These are phyloP conservation scores for Nibea albiflora DNA, from an alignment of 2,113 vertebrate genomes.

Conservation along the genomic window DNA sequence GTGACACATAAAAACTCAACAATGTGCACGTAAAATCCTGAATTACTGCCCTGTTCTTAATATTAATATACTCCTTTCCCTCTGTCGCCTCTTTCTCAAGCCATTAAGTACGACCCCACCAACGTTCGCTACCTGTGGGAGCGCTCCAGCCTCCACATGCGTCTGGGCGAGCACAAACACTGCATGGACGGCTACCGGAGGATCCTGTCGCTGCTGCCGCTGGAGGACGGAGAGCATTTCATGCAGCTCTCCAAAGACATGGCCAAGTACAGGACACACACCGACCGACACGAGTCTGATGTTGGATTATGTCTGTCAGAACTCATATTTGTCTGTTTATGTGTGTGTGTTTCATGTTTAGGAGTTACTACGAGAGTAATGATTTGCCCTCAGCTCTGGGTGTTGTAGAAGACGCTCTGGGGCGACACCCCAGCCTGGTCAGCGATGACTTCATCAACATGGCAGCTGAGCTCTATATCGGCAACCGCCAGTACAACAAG, in stretches of 20 bases:
- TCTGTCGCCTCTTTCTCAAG: slow-evolving; percentile 65
- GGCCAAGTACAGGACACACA: slow-evolving; percentile 88
- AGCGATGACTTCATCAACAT: slow-evolving; percentile 94
- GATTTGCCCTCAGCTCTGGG: slow-evolving; percentile 91
- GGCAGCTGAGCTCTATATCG: slow-evolving; percentile 93
- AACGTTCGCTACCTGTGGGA: slow-evolving; percentile 98
- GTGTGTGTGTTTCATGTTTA: slow-evolving; percentile 60
- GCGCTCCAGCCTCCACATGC: slow-evolving; percentile 93
- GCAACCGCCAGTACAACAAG: slow-evolving; percentile 90
- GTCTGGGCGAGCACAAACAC: slow-evolving; percentile 94
- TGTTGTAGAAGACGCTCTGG: slow-evolving; percentile 92
- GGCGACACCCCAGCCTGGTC: slow-evolving; percentile 90
- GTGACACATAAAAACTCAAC: too few relatives aligned
- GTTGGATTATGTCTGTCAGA: background rate
- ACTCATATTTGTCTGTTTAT: background rate
- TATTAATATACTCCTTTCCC: background rate
- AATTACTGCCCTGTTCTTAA: background rate
- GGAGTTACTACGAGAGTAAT: slow-evolving; percentile 96
- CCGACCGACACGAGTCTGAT: too few relatives aligned
- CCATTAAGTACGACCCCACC: slow-evolving; percentile 93
- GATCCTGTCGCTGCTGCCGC: slow-evolving; percentile 92
- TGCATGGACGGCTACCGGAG: slow-evolving; percentile 98
- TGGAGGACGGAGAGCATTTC: slow-evolving; percentile 93
- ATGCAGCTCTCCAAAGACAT: slow-evolving; percentile 98
- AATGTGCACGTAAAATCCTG: too few relatives aligned